Evolutionary conservation across 1,140 invertebrate genomes (phyloP).

Genomic region (Tribolium madens): DNA sequence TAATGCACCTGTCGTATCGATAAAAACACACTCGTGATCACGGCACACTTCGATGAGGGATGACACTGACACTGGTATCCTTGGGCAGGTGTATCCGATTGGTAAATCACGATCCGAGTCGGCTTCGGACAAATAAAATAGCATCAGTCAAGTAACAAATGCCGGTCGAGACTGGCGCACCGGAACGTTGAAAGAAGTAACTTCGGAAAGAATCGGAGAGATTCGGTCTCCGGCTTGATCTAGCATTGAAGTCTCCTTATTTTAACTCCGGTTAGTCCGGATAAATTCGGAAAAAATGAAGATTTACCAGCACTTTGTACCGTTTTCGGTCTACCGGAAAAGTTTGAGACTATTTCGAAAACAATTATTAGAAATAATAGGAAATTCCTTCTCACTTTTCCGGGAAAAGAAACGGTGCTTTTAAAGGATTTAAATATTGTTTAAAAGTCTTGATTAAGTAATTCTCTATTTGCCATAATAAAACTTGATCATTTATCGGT

Average conservation of each 20-base stretch:
- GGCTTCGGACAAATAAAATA: constrained; percentile 48
- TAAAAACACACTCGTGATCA: neutral
- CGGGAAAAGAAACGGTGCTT: neutral
- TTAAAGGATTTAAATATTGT: neutral
- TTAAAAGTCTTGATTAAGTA: neutral
- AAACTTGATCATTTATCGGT: neutral
- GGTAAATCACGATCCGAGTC: constrained; percentile 48
- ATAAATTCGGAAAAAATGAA: neutral
- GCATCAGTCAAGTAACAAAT: constrained; percentile 49
- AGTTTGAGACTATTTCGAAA: neutral
- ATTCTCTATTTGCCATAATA: neutral
- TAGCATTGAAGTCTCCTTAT: constrained; percentile 46
- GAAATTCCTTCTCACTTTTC: neutral
- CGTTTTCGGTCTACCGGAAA: neutral
- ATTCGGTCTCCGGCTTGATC: constrained; percentile 46
- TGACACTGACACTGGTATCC: constrained; percentile 35
- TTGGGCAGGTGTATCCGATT: constrained; percentile 40
- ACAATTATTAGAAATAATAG: neutral
- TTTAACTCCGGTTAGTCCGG: constrained; percentile 14
- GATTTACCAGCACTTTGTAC: too few species aligned
- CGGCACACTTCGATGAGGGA: constrained; percentile 31
- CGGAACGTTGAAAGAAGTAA: constrained; percentile 44
- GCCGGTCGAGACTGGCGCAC: constrained; percentile 51
- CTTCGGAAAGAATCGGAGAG: constrained; percentile 39
- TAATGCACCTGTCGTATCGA: constrained; percentile 47